Percentiles rank a stretch among this genome's conserved stretches.
Evolutionary conservation across 2,888 invertebrate genomes (phyloP).

Genomic region (Dicyrtoma fusca): DNA sequence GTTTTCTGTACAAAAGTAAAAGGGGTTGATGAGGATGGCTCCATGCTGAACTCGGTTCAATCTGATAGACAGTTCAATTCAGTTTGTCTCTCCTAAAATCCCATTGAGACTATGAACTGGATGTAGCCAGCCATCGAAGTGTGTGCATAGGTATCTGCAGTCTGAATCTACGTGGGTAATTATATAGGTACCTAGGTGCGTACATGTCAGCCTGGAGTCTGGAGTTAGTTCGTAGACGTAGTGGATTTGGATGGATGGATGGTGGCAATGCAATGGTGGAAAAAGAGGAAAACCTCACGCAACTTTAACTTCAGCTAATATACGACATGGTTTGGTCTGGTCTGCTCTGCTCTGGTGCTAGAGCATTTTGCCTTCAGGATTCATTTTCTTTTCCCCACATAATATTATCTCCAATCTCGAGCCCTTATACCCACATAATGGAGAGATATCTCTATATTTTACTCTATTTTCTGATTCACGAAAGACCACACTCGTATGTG

Average conservation of each 20-base stretch:
- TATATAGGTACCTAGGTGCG: no score
- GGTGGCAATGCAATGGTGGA: no score
- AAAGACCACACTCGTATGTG: not conserved
- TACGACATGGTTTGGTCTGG: no score
- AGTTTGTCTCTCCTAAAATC: constrained; percentile 4
- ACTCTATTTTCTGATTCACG: no score
- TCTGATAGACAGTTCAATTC: constrained; percentile 33
- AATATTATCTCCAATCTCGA: no score
- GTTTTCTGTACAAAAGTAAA: not conserved
- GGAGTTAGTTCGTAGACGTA: no score
- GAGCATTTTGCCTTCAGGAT: constrained; percentile 28
- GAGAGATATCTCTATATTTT: not conserved
- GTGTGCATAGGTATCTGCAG: not conserved
- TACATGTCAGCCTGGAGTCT: no score
- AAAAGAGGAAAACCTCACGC: constrained; percentile 9
- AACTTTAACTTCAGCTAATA: not conserved
- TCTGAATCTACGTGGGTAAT: no score
- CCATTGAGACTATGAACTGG: not conserved
- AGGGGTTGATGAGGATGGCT: constrained; percentile 12
- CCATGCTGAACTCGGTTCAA: constrained; percentile 17
- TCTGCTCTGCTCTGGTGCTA: constrained; percentile 3
- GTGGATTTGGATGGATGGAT: no score
- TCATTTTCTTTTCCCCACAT: constrained; percentile 29
- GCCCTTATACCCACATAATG: no score
- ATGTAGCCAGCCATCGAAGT: not conserved